Evolutionary conservation across 2,113 vertebrate species (phyloP).

Genomic region (Speoplatyrhinus poulsoni): DNA sequence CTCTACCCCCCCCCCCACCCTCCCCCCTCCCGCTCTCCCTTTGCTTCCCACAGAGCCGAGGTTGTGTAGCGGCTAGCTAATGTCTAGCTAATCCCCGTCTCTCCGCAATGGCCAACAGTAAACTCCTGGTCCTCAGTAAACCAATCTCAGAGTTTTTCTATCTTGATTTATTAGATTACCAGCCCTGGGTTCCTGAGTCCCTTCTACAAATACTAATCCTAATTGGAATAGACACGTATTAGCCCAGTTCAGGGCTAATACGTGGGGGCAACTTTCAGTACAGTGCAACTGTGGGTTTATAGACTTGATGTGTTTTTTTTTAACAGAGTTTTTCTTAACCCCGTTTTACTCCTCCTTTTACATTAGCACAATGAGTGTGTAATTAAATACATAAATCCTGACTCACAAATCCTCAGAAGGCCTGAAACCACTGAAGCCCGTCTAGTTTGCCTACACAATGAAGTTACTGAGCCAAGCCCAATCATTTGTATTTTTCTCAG

Average conservation of each 20-base stretch:
- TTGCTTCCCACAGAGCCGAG: slow-evolving; percentile 51
- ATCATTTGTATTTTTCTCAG: slow-evolving; percentile 74
- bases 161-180: slow-evolving; percentile 88
- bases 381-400: slow-evolving; percentile 80
- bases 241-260: slow-evolving; percentile 80
- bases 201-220: slow-evolving; percentile 82
- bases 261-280: slow-evolving; percentile 69
- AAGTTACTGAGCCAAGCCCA: slow-evolving; percentile 75
- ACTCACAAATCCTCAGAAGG: slow-evolving; percentile 72
- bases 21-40: slow-evolving; percentile 50
- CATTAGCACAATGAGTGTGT: slow-evolving; percentile 74
- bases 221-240: slow-evolving; percentile 87
- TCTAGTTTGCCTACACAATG: slow-evolving; percentile 72
- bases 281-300: slow-evolving; percentile 71
- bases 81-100: slow-evolving; percentile 85
- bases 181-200: slow-evolving; percentile 78
- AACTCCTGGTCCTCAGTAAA: slow-evolving; percentile 85
- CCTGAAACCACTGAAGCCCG: slow-evolving; percentile 71
- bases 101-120: slow-evolving; percentile 79
- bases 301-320: slow-evolving; percentile 52
- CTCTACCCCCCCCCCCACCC: slow-evolving; percentile 14
- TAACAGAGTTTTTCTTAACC: slow-evolving; percentile 13
- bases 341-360: slow-evolving; percentile 64
- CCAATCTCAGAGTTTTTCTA: slow-evolving; percentile 87
- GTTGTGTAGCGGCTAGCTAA: slow-evolving; percentile 69